These are phyloP conservation scores for Anguilla rostrata DNA, from an alignment of 2,113 vertebrate genomes.

Conservation along the genomic window DNA sequence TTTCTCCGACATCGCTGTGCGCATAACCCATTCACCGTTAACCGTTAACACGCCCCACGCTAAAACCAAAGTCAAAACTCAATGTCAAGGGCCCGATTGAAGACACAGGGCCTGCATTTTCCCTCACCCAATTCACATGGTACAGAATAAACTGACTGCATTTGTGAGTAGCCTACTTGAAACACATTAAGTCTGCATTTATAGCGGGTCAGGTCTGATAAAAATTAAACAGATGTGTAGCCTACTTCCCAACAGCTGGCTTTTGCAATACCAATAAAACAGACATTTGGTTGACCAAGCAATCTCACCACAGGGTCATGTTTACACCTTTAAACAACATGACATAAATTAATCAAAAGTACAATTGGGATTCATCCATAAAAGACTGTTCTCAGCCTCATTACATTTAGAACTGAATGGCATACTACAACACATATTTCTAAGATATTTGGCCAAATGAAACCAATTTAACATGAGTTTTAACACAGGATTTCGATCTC, in stretches of 20 bases:
- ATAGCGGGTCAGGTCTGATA: background rate
- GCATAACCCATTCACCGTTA: background rate
- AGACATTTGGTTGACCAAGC: background rate
- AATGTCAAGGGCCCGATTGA: background rate
- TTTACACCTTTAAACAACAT: background rate
- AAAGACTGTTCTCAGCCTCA: background rate
- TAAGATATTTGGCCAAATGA: background rate
- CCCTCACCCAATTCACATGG: background rate
- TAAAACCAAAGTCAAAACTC: slow-evolving; percentile 28
- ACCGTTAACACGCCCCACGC: background rate
- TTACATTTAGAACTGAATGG: background rate
- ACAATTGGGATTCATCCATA: background rate
- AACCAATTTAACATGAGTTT: too few relatives aligned
- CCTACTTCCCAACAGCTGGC: background rate
- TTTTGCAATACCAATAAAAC: background rate
- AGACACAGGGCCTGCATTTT: background rate
- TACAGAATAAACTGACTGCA: slow-evolving; percentile 3
- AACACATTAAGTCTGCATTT: background rate
- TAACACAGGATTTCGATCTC: too few relatives aligned
- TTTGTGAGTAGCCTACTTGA: background rate
- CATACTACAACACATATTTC: background rate
- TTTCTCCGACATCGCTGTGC: slow-evolving; percentile 31
- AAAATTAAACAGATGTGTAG: background rate
- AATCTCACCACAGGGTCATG: background rate
- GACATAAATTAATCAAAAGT: background rate